A percentile compares a stretch with the other conserved stretches of the same genome.
phyloP scores from a whole-genome alignment of 2,113 vertebrate genomes.

The Sminthopsis crassicaudata region DNA sequence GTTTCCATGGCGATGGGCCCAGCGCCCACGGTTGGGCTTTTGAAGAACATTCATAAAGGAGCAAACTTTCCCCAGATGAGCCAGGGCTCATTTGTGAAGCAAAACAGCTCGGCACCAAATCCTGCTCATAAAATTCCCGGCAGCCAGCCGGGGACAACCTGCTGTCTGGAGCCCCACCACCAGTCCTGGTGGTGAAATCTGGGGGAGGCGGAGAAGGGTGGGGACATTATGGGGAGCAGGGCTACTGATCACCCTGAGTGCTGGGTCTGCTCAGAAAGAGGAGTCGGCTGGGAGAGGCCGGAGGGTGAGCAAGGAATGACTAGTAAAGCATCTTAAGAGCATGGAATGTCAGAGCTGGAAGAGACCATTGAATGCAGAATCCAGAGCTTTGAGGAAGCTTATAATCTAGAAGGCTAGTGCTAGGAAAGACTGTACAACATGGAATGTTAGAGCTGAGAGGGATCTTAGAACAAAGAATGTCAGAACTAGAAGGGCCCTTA shows the following conservation, averaged over 20 bases:
- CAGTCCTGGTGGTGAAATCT: background rate
- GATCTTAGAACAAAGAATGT: background rate
- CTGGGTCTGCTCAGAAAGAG: background rate
- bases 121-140: conserved; percentile 6
- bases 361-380: background rate
- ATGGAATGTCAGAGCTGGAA: background rate
- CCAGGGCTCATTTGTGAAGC: conserved; percentile 7
- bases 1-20: conserved; percentile 75
- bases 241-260: background rate
- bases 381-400: background rate
- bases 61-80: conserved; percentile 62
- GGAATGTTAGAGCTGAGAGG: background rate
- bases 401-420: background rate
- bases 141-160: background rate
- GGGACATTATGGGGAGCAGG: background rate
- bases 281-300: background rate
- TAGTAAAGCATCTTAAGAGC: background rate
- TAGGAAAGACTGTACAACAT: background rate
- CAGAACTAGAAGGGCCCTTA: background rate
- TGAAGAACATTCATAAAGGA: conserved; percentile 63
- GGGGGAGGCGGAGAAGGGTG: background rate
- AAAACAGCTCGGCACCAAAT: conserved; percentile 34
- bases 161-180: background rate
- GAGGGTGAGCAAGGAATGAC: background rate
- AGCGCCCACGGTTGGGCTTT: conserved; percentile 53